Percentiles rank a stretch among this genome's conserved stretches.
phyloP scores from a whole-genome alignment of 2,888 invertebrate genomes.

The Gari tellinella region DNA sequence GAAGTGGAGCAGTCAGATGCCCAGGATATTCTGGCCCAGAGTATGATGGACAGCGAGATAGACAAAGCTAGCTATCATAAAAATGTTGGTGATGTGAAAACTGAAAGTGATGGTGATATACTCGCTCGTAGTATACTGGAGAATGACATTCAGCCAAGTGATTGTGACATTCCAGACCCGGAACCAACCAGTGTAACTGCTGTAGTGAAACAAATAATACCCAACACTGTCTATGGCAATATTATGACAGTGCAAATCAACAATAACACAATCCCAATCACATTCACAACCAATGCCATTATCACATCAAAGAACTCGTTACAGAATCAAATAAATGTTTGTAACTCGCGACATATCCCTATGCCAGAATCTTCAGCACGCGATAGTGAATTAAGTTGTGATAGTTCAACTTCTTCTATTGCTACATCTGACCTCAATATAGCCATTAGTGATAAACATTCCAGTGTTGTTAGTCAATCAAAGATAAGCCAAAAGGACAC shows the following conservation, averaged over 20 bases:
- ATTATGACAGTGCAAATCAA: slow-evolving; percentile 60
- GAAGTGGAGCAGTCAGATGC: slow-evolving; percentile 29
- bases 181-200: slow-evolving; percentile 46
- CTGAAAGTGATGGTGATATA: slow-evolving; percentile 42
- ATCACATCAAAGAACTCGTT: slow-evolving; percentile 45
- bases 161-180: slow-evolving; percentile 55
- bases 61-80: slow-evolving; percentile 42
- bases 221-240: slow-evolving; percentile 55
- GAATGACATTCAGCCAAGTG: slow-evolving; percentile 56
- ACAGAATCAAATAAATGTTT: slow-evolving; percentile 61
- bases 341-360: slow-evolving; percentile 68
- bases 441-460: slow-evolving; percentile 70
- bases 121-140: slow-evolving; percentile 54
- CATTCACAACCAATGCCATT: slow-evolving; percentile 52
- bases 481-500: slow-evolving; percentile 45
- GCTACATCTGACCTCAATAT: slow-evolving; percentile 61
- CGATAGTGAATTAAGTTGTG: slow-evolving; percentile 76
- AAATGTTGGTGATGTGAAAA: slow-evolving; percentile 27
- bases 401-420: slow-evolving; percentile 73
- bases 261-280: slow-evolving; percentile 53
- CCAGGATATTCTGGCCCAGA: slow-evolving; percentile 54
- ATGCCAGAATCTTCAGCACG: slow-evolving; percentile 68
- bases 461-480: slow-evolving; percentile 54
- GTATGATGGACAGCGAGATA: slow-evolving; percentile 51
- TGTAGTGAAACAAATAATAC: slow-evolving; percentile 58